Conservation (phyloP, 2,113 vertebrate genomes). For the Columba livia region DNA sequence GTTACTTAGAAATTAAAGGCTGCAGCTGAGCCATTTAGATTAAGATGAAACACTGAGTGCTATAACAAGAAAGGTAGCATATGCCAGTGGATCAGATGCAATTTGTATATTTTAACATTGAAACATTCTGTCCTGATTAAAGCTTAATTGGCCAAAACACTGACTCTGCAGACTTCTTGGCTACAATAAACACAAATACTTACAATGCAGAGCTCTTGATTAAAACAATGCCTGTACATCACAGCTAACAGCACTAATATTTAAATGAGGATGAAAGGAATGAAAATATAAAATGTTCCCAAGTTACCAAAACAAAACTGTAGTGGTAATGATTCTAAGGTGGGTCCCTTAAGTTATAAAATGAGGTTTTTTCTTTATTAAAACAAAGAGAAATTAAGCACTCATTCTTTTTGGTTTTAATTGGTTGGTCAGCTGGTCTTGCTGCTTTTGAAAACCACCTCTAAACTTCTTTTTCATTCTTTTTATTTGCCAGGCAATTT, state of each 20-base stretch:
- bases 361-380: neutral
- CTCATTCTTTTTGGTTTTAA: neutral
- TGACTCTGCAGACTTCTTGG: conserved; percentile 54
- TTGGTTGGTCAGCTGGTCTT: neutral
- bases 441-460: neutral
- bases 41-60: neutral
- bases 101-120: conserved; percentile 63
- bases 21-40: neutral
- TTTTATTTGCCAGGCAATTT: neutral
- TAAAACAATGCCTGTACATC: conserved; percentile 16
- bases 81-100: conserved; percentile 38
- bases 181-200: conserved; percentile 67
- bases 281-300: conserved; percentile 25
- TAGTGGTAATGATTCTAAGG: neutral
- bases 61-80: conserved; percentile 10
- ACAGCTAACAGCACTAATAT: neutral
- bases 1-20: neutral
- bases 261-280: conserved; percentile 42
- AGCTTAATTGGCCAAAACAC: conserved; percentile 61
- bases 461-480: neutral
- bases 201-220: conserved; percentile 58
- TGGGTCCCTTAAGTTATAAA: neutral
- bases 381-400: neutral
- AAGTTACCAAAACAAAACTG: neutral
- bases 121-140: conserved; percentile 69